These are phyloP conservation scores for Ameiurus melas DNA, from an alignment of 2,113 vertebrate species.

Conservation along the genomic window DNA sequence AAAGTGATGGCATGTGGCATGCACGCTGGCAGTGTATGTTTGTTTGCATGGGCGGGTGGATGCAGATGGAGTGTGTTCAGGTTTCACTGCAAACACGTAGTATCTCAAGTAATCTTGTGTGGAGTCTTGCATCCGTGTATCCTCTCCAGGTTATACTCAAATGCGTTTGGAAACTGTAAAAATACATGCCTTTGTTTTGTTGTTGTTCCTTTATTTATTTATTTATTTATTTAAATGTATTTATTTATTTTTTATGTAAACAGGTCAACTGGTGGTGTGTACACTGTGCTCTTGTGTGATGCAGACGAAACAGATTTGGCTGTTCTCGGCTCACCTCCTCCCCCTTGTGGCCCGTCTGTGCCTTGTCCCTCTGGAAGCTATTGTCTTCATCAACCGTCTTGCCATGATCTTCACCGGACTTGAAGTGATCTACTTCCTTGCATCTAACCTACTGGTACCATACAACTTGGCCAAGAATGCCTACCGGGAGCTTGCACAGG, in stretches of 20 bases:
- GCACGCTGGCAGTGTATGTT: neutral
- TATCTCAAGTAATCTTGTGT: neutral
- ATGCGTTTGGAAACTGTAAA: neutral
- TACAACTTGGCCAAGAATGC: conserved; percentile 98
- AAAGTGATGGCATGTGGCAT: neutral
- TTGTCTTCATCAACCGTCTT: conserved; percentile 96
- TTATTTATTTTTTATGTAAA: conserved; percentile 8
- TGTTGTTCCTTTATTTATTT: neutral
- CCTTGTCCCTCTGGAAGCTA: conserved; percentile 92
- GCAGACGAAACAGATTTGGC: conserved; percentile 99
- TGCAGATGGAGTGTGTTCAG: neutral
- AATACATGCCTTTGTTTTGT: neutral
- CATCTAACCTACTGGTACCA: conserved; percentile 92
- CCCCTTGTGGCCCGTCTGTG: conserved; percentile 94
- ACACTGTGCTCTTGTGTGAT: conserved; percentile 97
- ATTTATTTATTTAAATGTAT: neutral
- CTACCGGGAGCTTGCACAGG: conserved; percentile 95
- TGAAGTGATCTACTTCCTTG: conserved; percentile 97
- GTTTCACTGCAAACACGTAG: neutral
- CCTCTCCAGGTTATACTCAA: neutral
- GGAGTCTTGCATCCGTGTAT: conserved; percentile 10
- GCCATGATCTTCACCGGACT: conserved; percentile 98
- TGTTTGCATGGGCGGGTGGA: neutral
- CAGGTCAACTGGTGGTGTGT: conserved; percentile 97
- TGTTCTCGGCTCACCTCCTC: conserved; percentile 97